Base-by-base conservation (phyloP, 2,888 invertebrate genomes). In the Leptopilina syphax region DNA sequence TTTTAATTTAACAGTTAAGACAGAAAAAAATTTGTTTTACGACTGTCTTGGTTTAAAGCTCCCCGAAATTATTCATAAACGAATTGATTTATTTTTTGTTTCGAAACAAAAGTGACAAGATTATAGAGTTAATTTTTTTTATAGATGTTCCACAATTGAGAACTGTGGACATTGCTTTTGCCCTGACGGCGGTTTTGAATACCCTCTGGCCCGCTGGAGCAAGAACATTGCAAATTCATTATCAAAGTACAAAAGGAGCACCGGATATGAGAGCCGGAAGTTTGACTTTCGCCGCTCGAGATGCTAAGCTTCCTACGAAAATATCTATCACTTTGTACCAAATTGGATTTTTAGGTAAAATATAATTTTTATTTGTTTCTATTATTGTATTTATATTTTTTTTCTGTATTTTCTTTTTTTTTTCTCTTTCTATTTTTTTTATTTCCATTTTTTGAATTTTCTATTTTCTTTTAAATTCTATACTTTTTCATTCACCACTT, bases 111-210 rank as follows among this genome's bases (percentile, higher is more conserved):
- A 27, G 18, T 41, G 13, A n/a, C 24, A 0, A 24, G 63, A 9
- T 50, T 41, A 50, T 0, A 50, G 3, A 47, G 50, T 12, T 54
- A 24, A 83, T 82, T 80, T 82, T 85, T 18, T 85, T 94, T 92
- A 83, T 93, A 96, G 98, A 98, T 91, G 96, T 97, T 63, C 97
- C 98, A 0, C 96, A 96, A 86, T 94, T 99, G 89, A 95, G 97
- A 78, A 96, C 96, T 88, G 95, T 95, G 18, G 99, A 99, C 91
- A 96, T 99, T 24, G 95, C 96, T 84, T 99, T 97, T 92, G 95
- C 98, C 77, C 93, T 99, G 82, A 97, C 96, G 3, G 95, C 98
- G 47, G 96, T 99, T 13, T 93, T 99, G 50, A 97, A 96, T 91
- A 97, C 98, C 10, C 95, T 99, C 91, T 95, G 95, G 91, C 95